Conservation (phyloP, 2,113 vertebrate genomes). For the Aphyosemion australe region DNA sequence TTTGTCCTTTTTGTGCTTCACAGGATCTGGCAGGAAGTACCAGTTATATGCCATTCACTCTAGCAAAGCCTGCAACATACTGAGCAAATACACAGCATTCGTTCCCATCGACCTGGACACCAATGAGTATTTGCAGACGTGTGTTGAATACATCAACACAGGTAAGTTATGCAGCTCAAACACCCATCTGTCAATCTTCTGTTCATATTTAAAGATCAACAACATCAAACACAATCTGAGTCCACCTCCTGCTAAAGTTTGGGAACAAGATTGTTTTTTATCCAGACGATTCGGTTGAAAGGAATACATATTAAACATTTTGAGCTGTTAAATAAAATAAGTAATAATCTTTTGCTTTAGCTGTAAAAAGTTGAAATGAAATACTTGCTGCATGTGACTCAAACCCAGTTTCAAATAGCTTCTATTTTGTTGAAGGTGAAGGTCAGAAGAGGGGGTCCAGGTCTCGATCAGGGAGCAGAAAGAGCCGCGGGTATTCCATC, state of each 20-base stretch:
- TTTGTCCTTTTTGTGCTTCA: constrained; percentile 4
- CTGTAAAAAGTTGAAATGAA: background rate
- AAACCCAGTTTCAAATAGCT: background rate
- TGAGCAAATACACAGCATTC: constrained; percentile 92
- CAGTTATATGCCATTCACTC: constrained; percentile 88
- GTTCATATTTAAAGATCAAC: background rate
- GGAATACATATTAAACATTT: background rate
- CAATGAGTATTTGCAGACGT: constrained; percentile 84
- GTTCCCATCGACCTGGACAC: constrained; percentile 89
- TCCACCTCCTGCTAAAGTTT: background rate
- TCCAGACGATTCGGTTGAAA: too few relatives aligned
- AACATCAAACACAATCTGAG: background rate
- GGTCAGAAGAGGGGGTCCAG: constrained; percentile 75
- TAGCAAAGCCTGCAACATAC: constrained; percentile 92
- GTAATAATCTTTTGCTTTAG: background rate
- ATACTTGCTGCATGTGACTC: background rate
- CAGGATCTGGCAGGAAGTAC: constrained; percentile 87
- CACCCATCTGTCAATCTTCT: background rate
- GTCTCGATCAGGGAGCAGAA: constrained; percentile 78
- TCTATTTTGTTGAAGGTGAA: constrained; percentile 62
- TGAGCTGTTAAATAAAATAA: background rate
- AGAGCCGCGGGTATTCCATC: constrained; percentile 70
- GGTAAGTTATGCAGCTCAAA: constrained; percentile 72
- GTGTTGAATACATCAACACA: constrained; percentile 82
- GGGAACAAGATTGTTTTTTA: background rate